phyloP scores from a whole-genome alignment of 2,113 vertebrate genomes.

The Poicephalus meyeri region DNA sequence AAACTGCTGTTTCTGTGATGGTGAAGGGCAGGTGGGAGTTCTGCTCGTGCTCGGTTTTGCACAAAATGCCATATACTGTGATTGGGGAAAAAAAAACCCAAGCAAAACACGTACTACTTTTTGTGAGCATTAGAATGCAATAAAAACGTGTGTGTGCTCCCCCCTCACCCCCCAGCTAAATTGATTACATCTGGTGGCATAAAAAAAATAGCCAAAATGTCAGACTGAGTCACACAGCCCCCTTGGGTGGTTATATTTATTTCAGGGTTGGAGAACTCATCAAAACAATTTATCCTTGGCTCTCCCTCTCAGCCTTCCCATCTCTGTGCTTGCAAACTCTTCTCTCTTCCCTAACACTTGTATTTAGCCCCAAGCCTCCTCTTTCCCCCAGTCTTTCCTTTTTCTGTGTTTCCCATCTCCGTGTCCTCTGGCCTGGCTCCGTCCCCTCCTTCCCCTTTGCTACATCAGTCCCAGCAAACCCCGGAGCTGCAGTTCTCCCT shows the following conservation, averaged over 20 bases:
- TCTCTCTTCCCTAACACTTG: not conserved
- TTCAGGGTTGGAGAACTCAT: constrained; percentile 61
- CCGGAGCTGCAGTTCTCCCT: accelerated
- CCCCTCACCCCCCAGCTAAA: constrained; percentile 9
- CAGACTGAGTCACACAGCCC: constrained; percentile 67
- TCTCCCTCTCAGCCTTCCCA: constrained; percentile 33
- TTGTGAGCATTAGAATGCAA: constrained; percentile 5
- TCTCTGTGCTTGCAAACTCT: constrained; percentile 2
- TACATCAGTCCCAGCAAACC: not conserved
- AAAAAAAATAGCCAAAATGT: constrained; percentile 63
- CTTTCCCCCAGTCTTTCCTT: not conserved
- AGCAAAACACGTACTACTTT: not conserved
- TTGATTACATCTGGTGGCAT: constrained; percentile 66
- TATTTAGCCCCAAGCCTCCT: not conserved
- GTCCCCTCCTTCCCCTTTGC: not conserved
- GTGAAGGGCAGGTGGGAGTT: constrained; percentile 40
- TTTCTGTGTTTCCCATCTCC: not conserved
- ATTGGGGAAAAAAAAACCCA: not conserved
- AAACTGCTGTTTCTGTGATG: not conserved
- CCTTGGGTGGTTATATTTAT: constrained; percentile 68
- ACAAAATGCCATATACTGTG: not conserved
- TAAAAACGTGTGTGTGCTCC: constrained; percentile 26
- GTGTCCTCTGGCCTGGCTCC: not conserved
- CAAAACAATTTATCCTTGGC: constrained; percentile 66
- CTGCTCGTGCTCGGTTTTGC: not conserved